phyloP scores from a whole-genome alignment of 2,888 invertebrate genomes.

The Zelleria hepariella region DNA sequence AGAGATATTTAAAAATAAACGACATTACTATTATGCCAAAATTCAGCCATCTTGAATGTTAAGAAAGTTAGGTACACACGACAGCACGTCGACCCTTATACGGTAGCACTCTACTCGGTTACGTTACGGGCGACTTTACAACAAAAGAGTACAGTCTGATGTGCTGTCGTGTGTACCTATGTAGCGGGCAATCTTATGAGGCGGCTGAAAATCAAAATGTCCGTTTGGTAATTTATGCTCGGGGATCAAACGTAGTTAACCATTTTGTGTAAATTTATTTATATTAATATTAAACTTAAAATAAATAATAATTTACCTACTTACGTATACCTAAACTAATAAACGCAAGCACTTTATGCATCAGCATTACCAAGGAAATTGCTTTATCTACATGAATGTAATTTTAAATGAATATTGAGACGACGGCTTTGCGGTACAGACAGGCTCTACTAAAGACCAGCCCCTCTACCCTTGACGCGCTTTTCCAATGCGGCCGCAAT shows the following conservation, averaged over 20 bases:
- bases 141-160: no score
- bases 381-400: slow-evolving; percentile 50
- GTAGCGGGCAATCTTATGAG: neutral
- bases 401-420: slow-evolving; percentile 12
- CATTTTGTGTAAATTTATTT: neutral
- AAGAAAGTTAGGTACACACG: no score
- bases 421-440: no score
- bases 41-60: neutral
- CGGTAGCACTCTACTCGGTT: no score
- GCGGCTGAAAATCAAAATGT: neutral
- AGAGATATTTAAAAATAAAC: neutral
- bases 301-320: neutral
- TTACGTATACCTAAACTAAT: slow-evolving; percentile 19
- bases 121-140: neutral
- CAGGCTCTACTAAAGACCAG: no score
- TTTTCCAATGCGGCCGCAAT: no score
- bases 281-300: neutral
- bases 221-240: neutral
- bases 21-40: no score
- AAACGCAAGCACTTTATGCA: slow-evolving; percentile 34
- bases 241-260: neutral
- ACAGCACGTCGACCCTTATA: no score
- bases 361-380: slow-evolving; percentile 61
- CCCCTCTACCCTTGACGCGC: no score
- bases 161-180: no score